Evolutionary conservation across 2,888 invertebrate genomes (phyloP).

Genomic region (Byasa hedistus): DNA sequence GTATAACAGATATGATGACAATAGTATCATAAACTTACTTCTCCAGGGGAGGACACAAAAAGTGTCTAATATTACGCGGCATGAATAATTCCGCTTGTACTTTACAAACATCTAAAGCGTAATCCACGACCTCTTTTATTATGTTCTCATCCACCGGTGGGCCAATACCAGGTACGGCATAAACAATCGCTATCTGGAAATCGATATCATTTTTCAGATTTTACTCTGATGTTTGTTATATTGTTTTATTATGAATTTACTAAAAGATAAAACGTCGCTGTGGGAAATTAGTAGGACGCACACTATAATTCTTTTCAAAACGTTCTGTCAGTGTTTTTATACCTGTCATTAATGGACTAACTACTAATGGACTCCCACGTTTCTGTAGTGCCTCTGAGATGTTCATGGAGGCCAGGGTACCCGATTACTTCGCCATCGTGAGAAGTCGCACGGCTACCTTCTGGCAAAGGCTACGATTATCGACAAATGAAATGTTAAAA

Average conservation of each 20-base stretch:
- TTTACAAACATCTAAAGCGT: conserved; percentile 72
- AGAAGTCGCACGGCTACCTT: too few relatives aligned
- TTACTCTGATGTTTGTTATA: background rate
- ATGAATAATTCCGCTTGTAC: conserved; percentile 83
- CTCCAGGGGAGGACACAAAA: conserved; percentile 84
- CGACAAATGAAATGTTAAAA: too few relatives aligned
- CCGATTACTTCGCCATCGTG: too few relatives aligned
- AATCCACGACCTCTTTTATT: conserved; percentile 74
- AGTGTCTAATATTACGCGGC: conserved; percentile 85
- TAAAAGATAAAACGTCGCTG: background rate
- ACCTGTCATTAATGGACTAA: too few relatives aligned
- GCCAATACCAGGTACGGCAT: conserved; percentile 82
- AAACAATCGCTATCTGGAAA: conserved; percentile 57
- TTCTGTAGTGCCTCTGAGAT: too few relatives aligned
- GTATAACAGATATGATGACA: background rate
- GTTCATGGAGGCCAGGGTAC: too few relatives aligned
- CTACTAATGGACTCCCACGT: too few relatives aligned
- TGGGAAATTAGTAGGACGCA: too few relatives aligned
- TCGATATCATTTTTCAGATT: background rate
- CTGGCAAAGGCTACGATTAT: too few relatives aligned
- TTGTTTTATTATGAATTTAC: background rate
- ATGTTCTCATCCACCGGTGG: conserved; percentile 71
- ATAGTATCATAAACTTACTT: conserved; percentile 43
- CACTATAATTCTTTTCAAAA: too few relatives aligned
- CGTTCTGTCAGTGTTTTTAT: too few relatives aligned